These are phyloP conservation scores for Montipora cactus DNA, from an alignment of 64 coral and sea anemone species.

Conservation along the genomic window DNA sequence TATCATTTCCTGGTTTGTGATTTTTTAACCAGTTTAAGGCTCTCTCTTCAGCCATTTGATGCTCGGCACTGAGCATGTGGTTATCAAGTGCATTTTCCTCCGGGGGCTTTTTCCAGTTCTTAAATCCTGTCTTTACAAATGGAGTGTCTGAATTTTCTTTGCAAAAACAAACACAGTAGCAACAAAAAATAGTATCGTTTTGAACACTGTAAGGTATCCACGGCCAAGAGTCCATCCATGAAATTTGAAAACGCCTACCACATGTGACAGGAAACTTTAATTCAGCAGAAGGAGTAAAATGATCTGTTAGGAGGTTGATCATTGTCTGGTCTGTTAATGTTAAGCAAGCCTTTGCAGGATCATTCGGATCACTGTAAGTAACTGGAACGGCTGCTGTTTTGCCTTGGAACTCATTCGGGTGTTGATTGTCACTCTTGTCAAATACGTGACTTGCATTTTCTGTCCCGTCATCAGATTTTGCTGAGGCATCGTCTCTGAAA, in stretches of 20 bases:
- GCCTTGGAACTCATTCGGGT: no score
- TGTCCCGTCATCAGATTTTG: no score
- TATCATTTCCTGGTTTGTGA: neutral
- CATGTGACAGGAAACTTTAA: neutral
- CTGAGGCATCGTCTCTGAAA: no score
- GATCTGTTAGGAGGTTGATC: neutral
- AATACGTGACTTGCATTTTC: no score
- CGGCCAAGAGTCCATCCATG: neutral
- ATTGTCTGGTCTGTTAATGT: no score
- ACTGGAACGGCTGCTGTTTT: no score
- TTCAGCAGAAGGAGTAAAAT: neutral
- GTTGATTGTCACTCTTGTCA: no score
- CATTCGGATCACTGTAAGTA: no score
- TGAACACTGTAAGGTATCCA: neutral
- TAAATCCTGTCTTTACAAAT: neutral
- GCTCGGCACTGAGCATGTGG: neutral
- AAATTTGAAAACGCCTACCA: neutral
- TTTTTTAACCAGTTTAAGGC: neutral
- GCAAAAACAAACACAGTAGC: no score
- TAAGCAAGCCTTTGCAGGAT: no score
- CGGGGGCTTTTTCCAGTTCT: neutral
- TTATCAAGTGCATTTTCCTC: neutral
- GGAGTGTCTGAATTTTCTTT: no score
- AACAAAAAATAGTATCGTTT: neutral
- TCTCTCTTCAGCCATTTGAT: neutral